Base-by-base conservation (phyloP, 92 coral and sea anemone species). In the Porites lobata region DNA sequence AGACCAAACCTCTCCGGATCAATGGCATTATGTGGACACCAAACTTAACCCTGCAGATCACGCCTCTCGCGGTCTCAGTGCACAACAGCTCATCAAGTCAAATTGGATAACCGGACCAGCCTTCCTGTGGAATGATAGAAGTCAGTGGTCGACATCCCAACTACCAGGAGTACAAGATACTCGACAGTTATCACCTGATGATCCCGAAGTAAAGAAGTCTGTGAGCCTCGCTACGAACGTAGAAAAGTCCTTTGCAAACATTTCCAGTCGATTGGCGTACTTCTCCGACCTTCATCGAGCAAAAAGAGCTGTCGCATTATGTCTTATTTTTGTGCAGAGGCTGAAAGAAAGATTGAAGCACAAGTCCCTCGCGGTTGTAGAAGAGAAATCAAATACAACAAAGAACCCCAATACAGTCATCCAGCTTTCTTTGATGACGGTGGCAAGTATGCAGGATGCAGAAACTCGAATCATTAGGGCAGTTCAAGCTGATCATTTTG, bases 251-350 rank as follows among this genome's bases (percentile, higher is more conserved):
- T 86, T 63, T 63, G 66, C 86, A 8, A 50, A 52, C 20, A 9
- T 86, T 52, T 51, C 21, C 52, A 84, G 78, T 62, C 56, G 84
- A 66, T 7, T 86, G 54, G 24, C 62, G 21, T 80, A 69, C 78
- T 87, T 79, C 52, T 70, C 90, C 15, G 90, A 87, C n/a, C 80
- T 86, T 79, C 72, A 68, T 11, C 75, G 78, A 10, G 80, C 50
- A 9, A 22, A 26, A 59, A 79, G 72, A 69, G 68, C 90, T 32
- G 43, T 80, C 12, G 87, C 72, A 13, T 50, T 87, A 71, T 79
- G 90, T 50, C 72, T 59, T 59, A 85, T 71, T 13, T 79, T 78
- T 72, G 18, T 17, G 20, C 1, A 73, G 13, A 8, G 52, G 58
- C 11, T 68, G 54, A 78, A 68, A 38, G 47, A 63, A 26, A 77